Conservation (phyloP, 1,140 invertebrate genomes). For the Aradophagus sp. region DNA sequence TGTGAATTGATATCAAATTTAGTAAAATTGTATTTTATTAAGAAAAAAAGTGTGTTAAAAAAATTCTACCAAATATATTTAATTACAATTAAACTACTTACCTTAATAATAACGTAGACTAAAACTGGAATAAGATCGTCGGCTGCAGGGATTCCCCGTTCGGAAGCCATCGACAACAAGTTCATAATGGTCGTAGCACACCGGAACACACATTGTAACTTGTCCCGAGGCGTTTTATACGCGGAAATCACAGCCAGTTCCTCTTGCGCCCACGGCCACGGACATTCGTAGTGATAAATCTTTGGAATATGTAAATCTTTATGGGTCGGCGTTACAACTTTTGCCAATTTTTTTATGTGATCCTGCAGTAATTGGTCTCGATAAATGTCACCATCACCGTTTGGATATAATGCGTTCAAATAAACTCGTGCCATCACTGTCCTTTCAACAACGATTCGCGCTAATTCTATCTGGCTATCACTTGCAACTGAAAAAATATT, state of each 20-base stretch:
- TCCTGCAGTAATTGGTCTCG: slow-evolving; percentile 92
- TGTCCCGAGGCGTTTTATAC: slow-evolving; percentile 95
- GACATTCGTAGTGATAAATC: slow-evolving; percentile 91
- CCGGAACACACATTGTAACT: slow-evolving; percentile 88
- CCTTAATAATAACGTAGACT: slow-evolving; percentile 97
- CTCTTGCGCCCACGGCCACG: slow-evolving; percentile 97
- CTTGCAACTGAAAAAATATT: slow-evolving; percentile 80
- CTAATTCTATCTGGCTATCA: slow-evolving; percentile 81
- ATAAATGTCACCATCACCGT: slow-evolving; percentile 95
- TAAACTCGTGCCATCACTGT: slow-evolving; percentile 92
- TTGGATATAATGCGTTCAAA: slow-evolving; percentile 94
- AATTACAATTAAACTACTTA: slow-evolving; percentile 67
- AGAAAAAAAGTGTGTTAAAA: too few species aligned
- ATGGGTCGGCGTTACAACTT: slow-evolving; percentile 87
- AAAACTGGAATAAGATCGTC: slow-evolving; percentile 98
- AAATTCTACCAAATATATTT: too few species aligned
- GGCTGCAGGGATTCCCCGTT: slow-evolving; percentile 90
- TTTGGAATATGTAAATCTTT: slow-evolving; percentile 88
- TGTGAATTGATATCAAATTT: too few species aligned
- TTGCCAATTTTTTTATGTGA: slow-evolving; percentile 90
- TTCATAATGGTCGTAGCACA: slow-evolving; percentile 96
- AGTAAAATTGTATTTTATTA: too few species aligned
- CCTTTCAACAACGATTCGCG: slow-evolving; percentile 84
- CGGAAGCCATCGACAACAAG: slow-evolving; percentile 87
- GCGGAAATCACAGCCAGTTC: slow-evolving; percentile 94